Evolutionary conservation across 2,888 invertebrate genomes (phyloP), one percentile per base, ranked within the genome.

Genomic region (Tromatobia lineatoria): DNA sequence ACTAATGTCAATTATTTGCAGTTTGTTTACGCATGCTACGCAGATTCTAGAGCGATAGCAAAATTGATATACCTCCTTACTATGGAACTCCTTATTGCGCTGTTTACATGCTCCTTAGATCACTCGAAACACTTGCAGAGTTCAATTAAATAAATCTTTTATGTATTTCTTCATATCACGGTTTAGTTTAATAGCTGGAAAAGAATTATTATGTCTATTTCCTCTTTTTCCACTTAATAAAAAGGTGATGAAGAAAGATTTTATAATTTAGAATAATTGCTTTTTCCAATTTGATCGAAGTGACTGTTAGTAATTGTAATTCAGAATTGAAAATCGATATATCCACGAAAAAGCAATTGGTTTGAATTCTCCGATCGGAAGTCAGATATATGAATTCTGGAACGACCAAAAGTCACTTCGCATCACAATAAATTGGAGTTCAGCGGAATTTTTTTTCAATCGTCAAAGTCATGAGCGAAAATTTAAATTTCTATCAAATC

Each of bases 1-100:
- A 67, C 52, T 71, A 64, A 50, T 74, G 69, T 74, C 79, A 75
- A 74, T 70, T 50, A 82, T 69, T 69, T 15, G 42, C 69, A n/a
- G 10, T 42, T 78, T 59, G 61, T 78, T 57, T 42, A 18, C 57
- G 42, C 57, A 18, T n/a, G 52, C 38, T 66, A 54, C 18, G 42
- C 25, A 29, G 7, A 18, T 15, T 3, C 4, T 11, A 42, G 23
- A 23, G 50, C 18, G 15, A 38, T 42, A 25, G 42, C 18, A 23
- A 54, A 38, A 54, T 23, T 38, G 29, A 38, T 34, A 18, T 2
- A 38, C n/a, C n/a, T 8, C 38, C 4, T 29, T 4, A 4, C 29
- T 29, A 4, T 3, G 20, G 57, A 3, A 71, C 4, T 18, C 23
- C 57, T 42, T 23, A 29, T 25, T n/a, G 6, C 52, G n/a, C 8